Percentiles rank a stretch among this genome's conserved stretches.
Evolutionary conservation across 1,140 invertebrate species (phyloP).

Genomic region (Mycetomoellerius zeteki): DNA sequence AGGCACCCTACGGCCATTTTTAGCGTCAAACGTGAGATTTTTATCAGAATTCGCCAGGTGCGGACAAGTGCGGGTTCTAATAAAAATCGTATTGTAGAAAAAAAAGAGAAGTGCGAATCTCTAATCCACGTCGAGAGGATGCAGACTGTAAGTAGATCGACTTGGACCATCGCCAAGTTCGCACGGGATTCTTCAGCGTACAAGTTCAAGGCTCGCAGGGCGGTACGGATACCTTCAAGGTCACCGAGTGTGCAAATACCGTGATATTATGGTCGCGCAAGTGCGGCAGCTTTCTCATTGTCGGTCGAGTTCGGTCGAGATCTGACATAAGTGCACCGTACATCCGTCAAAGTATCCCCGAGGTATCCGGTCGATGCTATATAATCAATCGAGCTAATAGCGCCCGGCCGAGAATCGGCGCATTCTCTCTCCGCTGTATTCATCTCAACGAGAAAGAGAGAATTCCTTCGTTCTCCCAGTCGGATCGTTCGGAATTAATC

Average conservation of each 20-base stretch:
- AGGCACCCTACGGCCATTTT: neutral
- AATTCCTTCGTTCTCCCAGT: conserved; percentile 2
- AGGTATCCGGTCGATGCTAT: neutral
- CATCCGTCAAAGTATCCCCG: conserved; percentile 16
- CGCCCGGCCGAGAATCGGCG: neutral
- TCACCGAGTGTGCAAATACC: conserved; percentile 81
- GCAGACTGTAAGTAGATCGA: conserved; percentile 12
- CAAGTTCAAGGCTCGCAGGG: conserved; percentile 81
- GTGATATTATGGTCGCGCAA: conserved; percentile 71
- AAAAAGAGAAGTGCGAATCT: neutral
- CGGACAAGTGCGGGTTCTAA: neutral
- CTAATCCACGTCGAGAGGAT: neutral
- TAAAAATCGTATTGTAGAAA: conserved; percentile 9
- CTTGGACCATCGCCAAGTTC: conserved; percentile 54
- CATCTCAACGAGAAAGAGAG: neutral
- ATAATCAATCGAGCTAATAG: conserved; percentile 50
- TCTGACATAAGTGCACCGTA: conserved; percentile 61
- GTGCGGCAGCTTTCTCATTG: conserved; percentile 72
- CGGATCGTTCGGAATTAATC: conserved; percentile 48
- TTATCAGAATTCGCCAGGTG: neutral
- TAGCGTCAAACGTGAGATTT: neutral
- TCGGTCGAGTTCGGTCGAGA: conserved; percentile 64
- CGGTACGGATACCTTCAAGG: conserved; percentile 80
- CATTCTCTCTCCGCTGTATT: neutral
- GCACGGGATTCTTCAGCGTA: conserved; percentile 77